Evolutionary conservation across 2,888 invertebrate species (phyloP), one percentile per base, ranked within the genome.

Genomic region (Argyra leucocephala): DNA sequence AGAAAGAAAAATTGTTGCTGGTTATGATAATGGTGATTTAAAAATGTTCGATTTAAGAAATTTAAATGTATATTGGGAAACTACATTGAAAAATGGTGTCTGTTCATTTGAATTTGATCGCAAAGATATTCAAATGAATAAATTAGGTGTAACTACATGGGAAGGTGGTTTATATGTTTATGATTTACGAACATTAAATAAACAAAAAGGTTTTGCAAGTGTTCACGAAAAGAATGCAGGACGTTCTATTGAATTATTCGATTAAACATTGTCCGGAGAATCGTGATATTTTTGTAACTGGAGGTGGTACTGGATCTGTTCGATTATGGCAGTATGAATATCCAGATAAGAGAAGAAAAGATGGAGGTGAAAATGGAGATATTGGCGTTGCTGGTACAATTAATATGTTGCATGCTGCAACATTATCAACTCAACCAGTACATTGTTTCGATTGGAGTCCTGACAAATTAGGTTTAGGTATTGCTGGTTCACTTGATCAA

Each of bases 241-340:
- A 0, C 75, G 80, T 23, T 77, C 79, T 3, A 76, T 80, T 0
- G 80, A 80, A n/a, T 72, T 74, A 1, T 79, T 79, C 70, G 80
- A 89, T 86, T 0, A 86, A 86, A 57, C 96, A 97, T 81, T 78
- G 96, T 63, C 97, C 97, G 0, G 96, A 96, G 78, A 96, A 97
- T 77, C 83, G 96, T 64, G 96, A 97, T 75, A 80, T 97, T 22
- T 97, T 96, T 75, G 84, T 91, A 73, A 94, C 96, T 0, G 88
- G 90, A 67, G 93, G 96, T 3, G 97, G 97, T 0, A 87, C 86
- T 70, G 97, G 97, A 9, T 88, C 92, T n/a, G 78, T 96, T 22
- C 86, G 89, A 69, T 82, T 97, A n/a, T 97, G 96, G 96, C 92
- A 95, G 83, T 96, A 97, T 90, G 83, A 85, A 67, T 96, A 96